Evolutionary conservation across 2,113 vertebrate species (phyloP).

Genomic region (Tragelaphus scriptus): DNA sequence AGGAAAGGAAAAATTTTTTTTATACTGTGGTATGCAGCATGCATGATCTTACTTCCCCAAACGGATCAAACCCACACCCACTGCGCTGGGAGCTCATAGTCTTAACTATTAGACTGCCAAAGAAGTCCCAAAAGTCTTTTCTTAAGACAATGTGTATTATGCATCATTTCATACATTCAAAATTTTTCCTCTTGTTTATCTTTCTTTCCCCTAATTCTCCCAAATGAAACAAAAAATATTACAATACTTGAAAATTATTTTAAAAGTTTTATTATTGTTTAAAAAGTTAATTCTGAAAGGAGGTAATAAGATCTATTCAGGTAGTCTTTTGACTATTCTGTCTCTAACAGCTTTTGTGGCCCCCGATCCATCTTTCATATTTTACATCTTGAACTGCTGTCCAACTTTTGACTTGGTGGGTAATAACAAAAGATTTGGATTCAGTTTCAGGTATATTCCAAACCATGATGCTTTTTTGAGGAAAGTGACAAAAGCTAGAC

Average conservation of each 20-base stretch:
- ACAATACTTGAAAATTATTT: background rate
- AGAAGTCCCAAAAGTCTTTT: background rate
- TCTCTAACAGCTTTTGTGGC: background rate
- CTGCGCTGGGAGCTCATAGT: background rate
- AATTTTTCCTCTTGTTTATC: background rate
- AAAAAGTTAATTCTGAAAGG: background rate
- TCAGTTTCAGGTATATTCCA: background rate
- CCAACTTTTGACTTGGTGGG: background rate
- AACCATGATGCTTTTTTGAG: background rate
- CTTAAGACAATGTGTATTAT: background rate
- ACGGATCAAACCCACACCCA: background rate
- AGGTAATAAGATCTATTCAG: background rate
- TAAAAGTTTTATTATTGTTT: background rate
- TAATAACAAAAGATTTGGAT: background rate
- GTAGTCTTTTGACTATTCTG: background rate
- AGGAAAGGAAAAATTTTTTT: background rate
- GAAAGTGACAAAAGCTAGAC: background rate
- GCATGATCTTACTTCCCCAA: background rate
- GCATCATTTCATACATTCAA: background rate
- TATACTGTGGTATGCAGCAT: background rate
- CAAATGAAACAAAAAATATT: background rate
- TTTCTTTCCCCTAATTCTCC: background rate
- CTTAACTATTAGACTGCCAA: background rate
- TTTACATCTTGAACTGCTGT: background rate
- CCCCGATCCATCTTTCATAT: background rate